Percentiles rank a stretch among this genome's conserved stretches.
Evolutionary conservation across 2,113 vertebrate species (phyloP).

Genomic region (Saimiri boliviensis): DNA sequence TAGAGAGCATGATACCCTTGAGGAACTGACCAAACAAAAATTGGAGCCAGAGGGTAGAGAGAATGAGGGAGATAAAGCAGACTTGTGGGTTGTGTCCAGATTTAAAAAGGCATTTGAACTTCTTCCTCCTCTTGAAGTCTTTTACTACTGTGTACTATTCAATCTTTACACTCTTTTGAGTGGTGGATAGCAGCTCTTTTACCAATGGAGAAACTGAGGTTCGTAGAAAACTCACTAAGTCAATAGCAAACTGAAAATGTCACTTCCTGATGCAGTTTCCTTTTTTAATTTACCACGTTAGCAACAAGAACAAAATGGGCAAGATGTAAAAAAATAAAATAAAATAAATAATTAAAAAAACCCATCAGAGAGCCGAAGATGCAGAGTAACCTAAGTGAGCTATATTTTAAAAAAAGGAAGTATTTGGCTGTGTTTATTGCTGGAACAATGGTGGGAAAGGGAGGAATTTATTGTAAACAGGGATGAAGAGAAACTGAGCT

Average conservation of each 20-base stretch:
- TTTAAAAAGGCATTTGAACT: not conserved
- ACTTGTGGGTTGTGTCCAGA: not conserved
- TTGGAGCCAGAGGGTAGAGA: not conserved
- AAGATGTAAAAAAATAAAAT: slow-evolving; percentile 13
- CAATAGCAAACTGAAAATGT: not conserved
- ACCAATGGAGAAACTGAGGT: not conserved
- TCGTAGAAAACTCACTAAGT: slow-evolving; percentile 6
- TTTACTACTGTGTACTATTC: not conserved
- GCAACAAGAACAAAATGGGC: not conserved
- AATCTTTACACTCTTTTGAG: not conserved
- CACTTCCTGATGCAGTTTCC: not conserved
- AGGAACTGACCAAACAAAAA: not conserved
- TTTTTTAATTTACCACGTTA: slow-evolving; percentile 11
- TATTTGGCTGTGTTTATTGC: not conserved
- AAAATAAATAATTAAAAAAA: slow-evolving; percentile 34
- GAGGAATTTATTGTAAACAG: not conserved
- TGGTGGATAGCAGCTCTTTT: not conserved
- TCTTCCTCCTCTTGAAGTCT: not conserved
- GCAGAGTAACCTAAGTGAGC: not conserved
- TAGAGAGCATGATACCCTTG: not conserved
- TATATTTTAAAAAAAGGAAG: not conserved
- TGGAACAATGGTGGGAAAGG: not conserved
- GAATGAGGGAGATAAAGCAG: not conserved
- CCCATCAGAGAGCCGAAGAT: not conserved
- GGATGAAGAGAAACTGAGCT: not conserved